Conservation (phyloP, 1,140 invertebrate species). For the Ericerus pela region DNA sequence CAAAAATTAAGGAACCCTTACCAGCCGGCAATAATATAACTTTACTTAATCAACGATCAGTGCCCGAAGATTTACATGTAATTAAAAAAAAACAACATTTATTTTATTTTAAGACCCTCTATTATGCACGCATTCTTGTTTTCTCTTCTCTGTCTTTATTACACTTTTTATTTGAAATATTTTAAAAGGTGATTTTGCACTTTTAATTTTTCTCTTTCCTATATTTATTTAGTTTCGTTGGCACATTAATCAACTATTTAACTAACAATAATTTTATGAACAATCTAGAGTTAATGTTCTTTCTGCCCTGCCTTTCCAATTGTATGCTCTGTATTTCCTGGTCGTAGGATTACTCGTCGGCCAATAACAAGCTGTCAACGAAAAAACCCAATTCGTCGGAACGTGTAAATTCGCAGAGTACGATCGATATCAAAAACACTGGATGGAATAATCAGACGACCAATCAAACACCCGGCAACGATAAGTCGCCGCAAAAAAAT, state of each 20-base stretch:
- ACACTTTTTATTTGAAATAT: neutral
- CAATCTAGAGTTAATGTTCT: too few species aligned
- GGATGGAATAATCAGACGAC: neutral
- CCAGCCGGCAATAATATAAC: conserved; percentile 76
- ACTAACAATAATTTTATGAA: neutral
- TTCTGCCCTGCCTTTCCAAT: too few species aligned
- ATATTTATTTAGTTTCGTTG: conserved; percentile 2
- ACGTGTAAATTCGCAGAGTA: neutral
- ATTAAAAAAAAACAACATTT: too few species aligned
- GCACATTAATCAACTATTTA: neutral
- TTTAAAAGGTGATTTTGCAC: neutral
- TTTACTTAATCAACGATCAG: conserved; percentile 87
- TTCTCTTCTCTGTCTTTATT: neutral
- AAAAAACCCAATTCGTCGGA: neutral
- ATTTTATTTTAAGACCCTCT: too few species aligned
- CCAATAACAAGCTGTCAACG: neutral
- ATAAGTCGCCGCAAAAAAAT: conserved; percentile 1
- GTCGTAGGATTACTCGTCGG: neutral
- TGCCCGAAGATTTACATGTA: conserved; percentile 89
- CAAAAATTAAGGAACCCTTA: conserved; percentile 77
- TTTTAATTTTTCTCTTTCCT: neutral
- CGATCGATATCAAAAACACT: neutral
- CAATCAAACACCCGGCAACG: neutral
- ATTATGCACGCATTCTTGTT: conserved; percentile 23
- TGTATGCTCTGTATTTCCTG: too few species aligned